phyloP scores from a whole-genome alignment of 1,140 invertebrate genomes.

The Drosophila neocordata region DNA sequence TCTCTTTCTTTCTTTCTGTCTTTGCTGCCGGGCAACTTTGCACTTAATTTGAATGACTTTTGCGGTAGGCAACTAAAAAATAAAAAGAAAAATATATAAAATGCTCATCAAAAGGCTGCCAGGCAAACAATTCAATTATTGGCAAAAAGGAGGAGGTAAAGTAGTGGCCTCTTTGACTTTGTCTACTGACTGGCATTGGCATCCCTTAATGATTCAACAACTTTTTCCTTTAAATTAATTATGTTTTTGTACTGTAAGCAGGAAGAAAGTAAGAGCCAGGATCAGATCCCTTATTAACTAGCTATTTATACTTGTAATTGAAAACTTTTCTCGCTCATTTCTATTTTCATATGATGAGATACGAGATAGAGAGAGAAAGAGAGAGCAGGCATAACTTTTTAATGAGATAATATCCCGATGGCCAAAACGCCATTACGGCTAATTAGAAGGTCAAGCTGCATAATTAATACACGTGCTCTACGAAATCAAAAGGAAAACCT shows the following conservation, averaged over 20 bases:
- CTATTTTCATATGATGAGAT: slow-evolving; percentile 38
- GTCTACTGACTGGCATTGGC: background rate
- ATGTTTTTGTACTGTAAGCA: slow-evolving; percentile 40
- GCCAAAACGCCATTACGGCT: slow-evolving; percentile 51
- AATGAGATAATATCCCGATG: slow-evolving; percentile 66
- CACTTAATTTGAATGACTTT: slow-evolving; percentile 70
- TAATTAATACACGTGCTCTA: slow-evolving; percentile 67
- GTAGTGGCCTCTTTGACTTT: background rate
- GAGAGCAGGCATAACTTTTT: slow-evolving; percentile 51
- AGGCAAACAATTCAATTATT: slow-evolving; percentile 72
- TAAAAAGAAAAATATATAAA: slow-evolving; percentile 3
- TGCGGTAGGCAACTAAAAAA: slow-evolving; percentile 26
- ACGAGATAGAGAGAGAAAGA: background rate
- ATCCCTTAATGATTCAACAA: slow-evolving; percentile 42
- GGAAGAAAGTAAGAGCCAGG: background rate
- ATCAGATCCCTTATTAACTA: slow-evolving; percentile 65
- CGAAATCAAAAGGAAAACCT: slow-evolving; percentile 12
- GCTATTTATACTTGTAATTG: slow-evolving; percentile 63
- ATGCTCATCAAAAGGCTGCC: slow-evolving; percentile 60
- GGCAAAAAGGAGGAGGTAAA: background rate
- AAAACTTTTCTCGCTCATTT: slow-evolving; percentile 49
- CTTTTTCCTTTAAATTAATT: slow-evolving; percentile 65
- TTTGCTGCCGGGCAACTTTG: slow-evolving; percentile 53
- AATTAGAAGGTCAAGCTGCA: slow-evolving; percentile 70
- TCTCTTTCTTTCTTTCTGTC: slow-evolving; percentile 7